phyloP scores from a whole-genome alignment of 2,888 invertebrate species.

The Antheraea assamensis region DNA sequence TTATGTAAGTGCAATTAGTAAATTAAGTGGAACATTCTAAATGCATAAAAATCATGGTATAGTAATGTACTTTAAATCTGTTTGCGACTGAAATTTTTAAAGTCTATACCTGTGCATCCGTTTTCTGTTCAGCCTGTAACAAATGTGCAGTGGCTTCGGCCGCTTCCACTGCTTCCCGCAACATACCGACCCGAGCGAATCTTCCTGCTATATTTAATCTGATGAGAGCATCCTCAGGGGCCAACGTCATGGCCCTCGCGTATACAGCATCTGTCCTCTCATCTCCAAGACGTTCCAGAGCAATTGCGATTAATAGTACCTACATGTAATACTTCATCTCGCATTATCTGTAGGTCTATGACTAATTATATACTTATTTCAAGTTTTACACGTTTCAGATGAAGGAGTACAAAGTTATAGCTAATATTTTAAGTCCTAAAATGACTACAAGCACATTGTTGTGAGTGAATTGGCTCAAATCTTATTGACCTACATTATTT shows the following conservation, averaged over 20 bases:
- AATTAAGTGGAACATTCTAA: no score
- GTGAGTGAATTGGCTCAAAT: background rate
- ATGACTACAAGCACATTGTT: background rate
- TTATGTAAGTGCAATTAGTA: no score
- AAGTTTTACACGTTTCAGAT: background rate
- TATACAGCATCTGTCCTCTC: conserved; percentile 68
- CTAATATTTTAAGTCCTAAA: background rate
- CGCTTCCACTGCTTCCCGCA: conserved; percentile 52
- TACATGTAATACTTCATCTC: conserved; percentile 28
- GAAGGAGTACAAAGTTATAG: background rate
- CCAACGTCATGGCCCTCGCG: conserved; percentile 54
- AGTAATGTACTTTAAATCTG: no score
- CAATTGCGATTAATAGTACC: conserved; percentile 69
- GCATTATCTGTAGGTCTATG: no score
- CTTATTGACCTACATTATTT: no score
- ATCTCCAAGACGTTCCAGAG: conserved; percentile 67
- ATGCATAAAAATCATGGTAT: no score
- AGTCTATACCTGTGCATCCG: conserved; percentile 56
- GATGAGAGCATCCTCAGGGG: conserved; percentile 60
- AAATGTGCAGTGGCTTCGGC: conserved; percentile 48
- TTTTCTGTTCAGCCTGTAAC: conserved; percentile 48
- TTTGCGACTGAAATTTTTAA: background rate
- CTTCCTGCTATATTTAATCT: conserved; percentile 65
- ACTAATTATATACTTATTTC: no score
- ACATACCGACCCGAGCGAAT: conserved; percentile 58